Conservation (phyloP, 2,888 invertebrate species). For the Morinoia aosen region DNA sequence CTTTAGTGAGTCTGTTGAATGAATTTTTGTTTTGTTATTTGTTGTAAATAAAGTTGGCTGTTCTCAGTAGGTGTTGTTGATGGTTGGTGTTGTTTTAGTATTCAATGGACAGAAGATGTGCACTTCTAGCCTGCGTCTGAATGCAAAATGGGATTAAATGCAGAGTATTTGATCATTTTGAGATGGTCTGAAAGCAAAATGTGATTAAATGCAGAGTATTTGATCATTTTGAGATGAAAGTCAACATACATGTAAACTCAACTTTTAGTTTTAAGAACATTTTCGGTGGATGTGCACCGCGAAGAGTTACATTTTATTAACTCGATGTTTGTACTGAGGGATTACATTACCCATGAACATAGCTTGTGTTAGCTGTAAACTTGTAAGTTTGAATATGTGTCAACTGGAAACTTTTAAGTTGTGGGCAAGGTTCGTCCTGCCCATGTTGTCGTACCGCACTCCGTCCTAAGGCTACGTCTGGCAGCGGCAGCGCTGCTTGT, state of each 20-base stretch:
- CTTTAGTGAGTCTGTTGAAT: not conserved
- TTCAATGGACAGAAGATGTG: not conserved
- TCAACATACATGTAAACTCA: not conserved
- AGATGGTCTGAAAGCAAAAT: no score
- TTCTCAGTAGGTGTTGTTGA: not conserved
- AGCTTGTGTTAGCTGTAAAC: not conserved
- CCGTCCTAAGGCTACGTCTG: conserved; percentile 27
- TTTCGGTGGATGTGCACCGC: not conserved
- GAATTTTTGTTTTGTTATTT: not conserved
- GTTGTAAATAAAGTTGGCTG: not conserved
- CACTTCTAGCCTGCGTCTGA: not conserved
- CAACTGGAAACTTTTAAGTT: not conserved
- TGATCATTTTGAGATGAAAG: no score
- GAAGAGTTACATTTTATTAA: not conserved
- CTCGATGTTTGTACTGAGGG: not conserved
- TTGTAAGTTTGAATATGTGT: not conserved
- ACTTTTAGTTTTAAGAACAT: not conserved
- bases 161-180: no score
- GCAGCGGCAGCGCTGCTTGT: not conserved
- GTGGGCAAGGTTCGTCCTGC: not conserved
- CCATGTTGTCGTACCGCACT: conserved; percentile 12
- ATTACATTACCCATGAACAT: no score
- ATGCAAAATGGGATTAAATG: no score
- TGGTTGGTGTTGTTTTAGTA: not conserved
- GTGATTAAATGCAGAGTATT: no score